Conservation (phyloP, 1,140 invertebrate species). For the Drosophila sproati region DNA sequence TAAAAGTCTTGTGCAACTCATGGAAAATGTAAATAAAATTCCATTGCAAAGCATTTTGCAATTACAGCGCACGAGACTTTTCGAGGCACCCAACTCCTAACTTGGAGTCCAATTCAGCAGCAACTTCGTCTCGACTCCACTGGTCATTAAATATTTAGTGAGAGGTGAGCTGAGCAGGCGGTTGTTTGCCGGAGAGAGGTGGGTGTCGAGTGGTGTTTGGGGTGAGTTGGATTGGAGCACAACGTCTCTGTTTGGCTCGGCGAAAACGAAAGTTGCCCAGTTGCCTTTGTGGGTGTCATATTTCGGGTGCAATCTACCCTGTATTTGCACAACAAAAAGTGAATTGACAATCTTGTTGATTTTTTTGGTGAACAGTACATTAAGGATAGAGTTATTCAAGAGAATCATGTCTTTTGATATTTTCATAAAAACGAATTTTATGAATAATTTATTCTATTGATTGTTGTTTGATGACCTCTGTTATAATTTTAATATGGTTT, state of each 20-base stretch:
- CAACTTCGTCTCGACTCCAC: conserved; percentile 37
- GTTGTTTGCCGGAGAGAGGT: background rate
- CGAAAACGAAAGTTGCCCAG: conserved; percentile 54
- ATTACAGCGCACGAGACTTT: conserved; percentile 54
- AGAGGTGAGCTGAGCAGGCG: conserved; percentile 9
- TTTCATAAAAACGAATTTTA: no score
- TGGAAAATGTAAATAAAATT: conserved; percentile 75
- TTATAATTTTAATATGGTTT: no score
- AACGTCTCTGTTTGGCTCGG: conserved; percentile 19
- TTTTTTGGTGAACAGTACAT: no score
- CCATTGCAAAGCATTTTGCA: conserved; percentile 67
- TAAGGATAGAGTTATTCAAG: no score
- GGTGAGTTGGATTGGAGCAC: background rate
- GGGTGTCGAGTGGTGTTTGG: no score
- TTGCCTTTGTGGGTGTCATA: conserved; percentile 23
- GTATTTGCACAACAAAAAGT: background rate
- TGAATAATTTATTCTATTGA: no score
- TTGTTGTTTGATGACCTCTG: no score
- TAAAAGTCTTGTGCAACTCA: conserved; percentile 51
- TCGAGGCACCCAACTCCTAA: conserved; percentile 1
- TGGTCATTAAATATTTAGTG: conserved; percentile 73
- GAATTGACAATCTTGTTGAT: no score
- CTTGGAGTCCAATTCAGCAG: background rate
- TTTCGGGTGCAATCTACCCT: conserved; percentile 4
- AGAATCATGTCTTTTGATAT: no score